Conservation (phyloP, 2,797 vertebrate genomes). For the Acrocephalus scirpaceus region DNA sequence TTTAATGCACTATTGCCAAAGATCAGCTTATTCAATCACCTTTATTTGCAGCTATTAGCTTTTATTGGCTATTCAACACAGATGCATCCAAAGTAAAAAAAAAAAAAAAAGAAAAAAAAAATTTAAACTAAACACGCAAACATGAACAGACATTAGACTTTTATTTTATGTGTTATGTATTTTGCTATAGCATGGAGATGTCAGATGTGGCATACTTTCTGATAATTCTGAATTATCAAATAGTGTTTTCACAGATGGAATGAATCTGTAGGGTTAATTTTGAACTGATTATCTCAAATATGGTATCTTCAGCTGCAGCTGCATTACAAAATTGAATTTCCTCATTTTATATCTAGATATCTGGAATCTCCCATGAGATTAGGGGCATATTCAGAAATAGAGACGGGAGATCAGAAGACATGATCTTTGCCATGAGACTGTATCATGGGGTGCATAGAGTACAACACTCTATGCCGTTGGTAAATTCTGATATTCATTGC, state of each 20-base stretch:
- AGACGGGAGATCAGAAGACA: neutral
- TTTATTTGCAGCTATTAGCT: neutral
- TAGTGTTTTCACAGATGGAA: neutral
- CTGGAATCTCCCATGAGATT: neutral
- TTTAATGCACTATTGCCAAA: neutral
- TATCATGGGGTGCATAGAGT: neutral
- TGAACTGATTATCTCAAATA: neutral
- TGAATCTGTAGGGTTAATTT: neutral
- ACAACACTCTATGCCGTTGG: neutral
- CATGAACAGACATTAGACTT: neutral
- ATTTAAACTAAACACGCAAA: accelerated
- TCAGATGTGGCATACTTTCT: neutral
- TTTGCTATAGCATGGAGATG: neutral
- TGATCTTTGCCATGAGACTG: neutral
- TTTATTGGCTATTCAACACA: neutral
- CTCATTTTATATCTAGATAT: neutral
- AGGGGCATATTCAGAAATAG: neutral
- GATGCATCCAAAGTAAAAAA: neutral
- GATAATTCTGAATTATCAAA: neutral
- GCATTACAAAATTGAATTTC: neutral
- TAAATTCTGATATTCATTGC: neutral
- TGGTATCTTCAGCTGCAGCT: neutral
- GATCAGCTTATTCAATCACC: neutral
- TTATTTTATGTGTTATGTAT: neutral
- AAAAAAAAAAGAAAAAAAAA: neutral